A percentile compares a stretch with the other conserved stretches of the same genome.
Conservation (phyloP, 2,888 invertebrate species). For the Pinctada fucata region DNA sequence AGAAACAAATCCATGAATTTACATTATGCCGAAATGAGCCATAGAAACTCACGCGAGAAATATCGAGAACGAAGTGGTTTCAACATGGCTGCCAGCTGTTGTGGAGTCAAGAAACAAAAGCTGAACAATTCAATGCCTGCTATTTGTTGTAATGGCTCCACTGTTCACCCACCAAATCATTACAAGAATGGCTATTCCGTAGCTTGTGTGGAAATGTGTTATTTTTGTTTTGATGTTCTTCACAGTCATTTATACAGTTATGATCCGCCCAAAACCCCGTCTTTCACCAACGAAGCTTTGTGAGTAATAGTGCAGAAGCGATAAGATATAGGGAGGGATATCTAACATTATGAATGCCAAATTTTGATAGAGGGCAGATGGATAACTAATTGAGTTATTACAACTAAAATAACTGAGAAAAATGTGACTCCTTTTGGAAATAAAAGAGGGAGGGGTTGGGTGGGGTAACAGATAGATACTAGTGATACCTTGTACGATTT, state of each 20-base stretch:
- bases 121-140: slow-evolving; percentile 82
- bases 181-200: slow-evolving; percentile 72
- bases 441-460: no score
- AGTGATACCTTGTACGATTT: no score
- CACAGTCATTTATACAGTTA: slow-evolving; percentile 94
- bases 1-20: no score
- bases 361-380: no score
- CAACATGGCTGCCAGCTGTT: slow-evolving; percentile 91
- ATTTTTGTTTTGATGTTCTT: slow-evolving; percentile 99
- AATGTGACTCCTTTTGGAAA: no score
- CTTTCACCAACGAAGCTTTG: slow-evolving; percentile 96
- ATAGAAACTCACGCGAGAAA: no score
- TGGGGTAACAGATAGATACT: no score
- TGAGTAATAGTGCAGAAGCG: slow-evolving; percentile 81
- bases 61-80: slow-evolving; percentile 4
- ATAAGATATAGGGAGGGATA: no score
- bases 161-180: slow-evolving; percentile 71
- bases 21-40: no score
- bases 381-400: no score
- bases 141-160: slow-evolving; percentile 76
- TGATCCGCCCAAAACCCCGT: slow-evolving; percentile 91
- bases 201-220: slow-evolving; percentile 90
- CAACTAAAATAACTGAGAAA: no score
- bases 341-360: no score
- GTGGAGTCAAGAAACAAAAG: slow-evolving; percentile 94